phyloP scores from a whole-genome alignment of 30 jellyfish, hydroid and myxozoan genomes.

The Sanderia malayensis region DNA sequence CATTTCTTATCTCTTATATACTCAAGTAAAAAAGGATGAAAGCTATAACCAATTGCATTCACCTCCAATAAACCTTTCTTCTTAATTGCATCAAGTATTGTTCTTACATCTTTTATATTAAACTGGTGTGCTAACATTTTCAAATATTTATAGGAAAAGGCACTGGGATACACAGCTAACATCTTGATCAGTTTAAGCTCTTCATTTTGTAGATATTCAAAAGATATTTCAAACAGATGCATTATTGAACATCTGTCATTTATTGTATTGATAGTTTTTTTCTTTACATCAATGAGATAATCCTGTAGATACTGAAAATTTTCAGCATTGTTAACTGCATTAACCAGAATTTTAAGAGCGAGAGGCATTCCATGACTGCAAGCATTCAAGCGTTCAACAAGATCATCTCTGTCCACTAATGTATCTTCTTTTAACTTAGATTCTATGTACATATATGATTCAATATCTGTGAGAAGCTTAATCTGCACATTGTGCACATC shows the following conservation, averaged over 20 bases:
- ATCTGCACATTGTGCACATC: not conserved
- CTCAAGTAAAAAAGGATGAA: conserved; percentile 29
- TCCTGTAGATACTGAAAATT: not conserved
- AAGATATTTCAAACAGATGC: conserved; percentile 4
- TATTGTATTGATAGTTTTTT: not conserved
- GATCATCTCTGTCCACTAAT: not conserved
- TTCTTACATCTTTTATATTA: not conserved
- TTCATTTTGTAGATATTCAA: not conserved
- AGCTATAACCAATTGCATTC: not conserved
- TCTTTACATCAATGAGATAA: not conserved
- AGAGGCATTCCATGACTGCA: conserved; percentile 8
- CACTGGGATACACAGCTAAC: conserved; percentile 41
- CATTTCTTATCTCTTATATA: not conserved
- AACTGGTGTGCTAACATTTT: not conserved
- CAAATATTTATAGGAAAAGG: conserved; percentile 13
- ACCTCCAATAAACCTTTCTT: conserved; percentile 11
- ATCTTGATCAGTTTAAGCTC: conserved; percentile 7
- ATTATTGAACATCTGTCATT: not conserved
- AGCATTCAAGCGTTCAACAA: not conserved
- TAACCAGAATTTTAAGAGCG: not conserved
- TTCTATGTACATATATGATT: not conserved
- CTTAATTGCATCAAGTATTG: not conserved
- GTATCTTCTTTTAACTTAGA: not conserved
- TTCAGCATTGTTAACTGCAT: not conserved
- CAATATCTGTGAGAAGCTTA: not conserved